Percentiles rank a stretch among this genome's conserved stretches.
Conservation (phyloP, 2,888 invertebrate species). For the Corythucha ciliata region DNA sequence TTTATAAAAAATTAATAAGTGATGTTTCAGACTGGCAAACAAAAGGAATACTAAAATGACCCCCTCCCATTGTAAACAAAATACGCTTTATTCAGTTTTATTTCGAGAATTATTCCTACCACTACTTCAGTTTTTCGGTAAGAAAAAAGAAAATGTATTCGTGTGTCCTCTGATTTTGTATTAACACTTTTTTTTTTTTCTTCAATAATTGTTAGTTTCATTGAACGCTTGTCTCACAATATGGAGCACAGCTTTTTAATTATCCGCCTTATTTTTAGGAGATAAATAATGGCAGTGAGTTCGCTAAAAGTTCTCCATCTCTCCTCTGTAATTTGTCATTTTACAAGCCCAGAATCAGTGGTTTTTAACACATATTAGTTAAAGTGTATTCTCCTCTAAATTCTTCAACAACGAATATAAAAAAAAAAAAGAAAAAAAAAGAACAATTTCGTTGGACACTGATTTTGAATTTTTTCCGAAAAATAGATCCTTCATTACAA, state of each 20-base stretch:
- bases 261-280: constrained; percentile 30
- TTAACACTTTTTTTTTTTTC: constrained; percentile 18
- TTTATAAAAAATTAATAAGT: no score
- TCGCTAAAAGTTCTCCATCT: constrained; percentile 32
- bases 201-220: constrained; percentile 18
- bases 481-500: no score
- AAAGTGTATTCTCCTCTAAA: background rate
- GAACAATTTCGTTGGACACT: constrained; percentile 9
- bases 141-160: no score
- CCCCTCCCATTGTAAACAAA: no score
- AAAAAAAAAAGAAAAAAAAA: no score
- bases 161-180: no score
- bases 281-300: constrained; percentile 35
- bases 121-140: no score
- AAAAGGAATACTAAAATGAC: no score
- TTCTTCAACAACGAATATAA: no score
- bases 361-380: background rate
- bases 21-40: no score
- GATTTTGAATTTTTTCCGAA: constrained; percentile 9
- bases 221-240: constrained; percentile 34
- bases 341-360: background rate
- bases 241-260: constrained; percentile 33
- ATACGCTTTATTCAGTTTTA: no score
- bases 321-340: constrained; percentile 19
- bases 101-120: no score